Evolutionary conservation across 2,888 invertebrate genomes (phyloP).

Genomic region (Athalia circularis): DNA sequence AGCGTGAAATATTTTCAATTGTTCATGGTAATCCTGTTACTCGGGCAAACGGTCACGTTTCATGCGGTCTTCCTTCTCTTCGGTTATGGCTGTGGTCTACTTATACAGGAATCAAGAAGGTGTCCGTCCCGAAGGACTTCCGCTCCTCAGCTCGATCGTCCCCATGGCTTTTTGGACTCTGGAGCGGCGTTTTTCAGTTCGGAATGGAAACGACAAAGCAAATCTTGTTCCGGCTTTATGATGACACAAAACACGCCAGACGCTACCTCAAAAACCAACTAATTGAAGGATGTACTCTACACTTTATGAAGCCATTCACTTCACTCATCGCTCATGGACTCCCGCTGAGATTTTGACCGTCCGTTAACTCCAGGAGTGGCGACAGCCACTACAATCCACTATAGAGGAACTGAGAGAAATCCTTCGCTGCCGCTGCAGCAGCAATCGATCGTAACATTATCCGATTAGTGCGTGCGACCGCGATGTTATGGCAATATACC

Average conservation of each 20-base stretch:
- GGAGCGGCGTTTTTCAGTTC: slow-evolving; percentile 56
- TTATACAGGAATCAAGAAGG: slow-evolving; percentile 41
- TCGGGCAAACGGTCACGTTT: slow-evolving; percentile 66
- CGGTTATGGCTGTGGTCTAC: no score
- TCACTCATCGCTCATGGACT: slow-evolving; percentile 9
- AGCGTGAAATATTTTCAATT: slow-evolving; percentile 47
- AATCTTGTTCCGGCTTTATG: slow-evolving; percentile 53
- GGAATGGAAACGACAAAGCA: slow-evolving; percentile 52
- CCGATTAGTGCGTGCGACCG: slow-evolving; percentile 36
- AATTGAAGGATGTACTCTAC: slow-evolving; percentile 39
- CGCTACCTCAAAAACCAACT: slow-evolving; percentile 8
- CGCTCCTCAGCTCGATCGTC: slow-evolving; percentile 11
- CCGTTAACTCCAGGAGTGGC: slow-evolving; percentile 38
- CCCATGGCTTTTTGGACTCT: slow-evolving; percentile 15
- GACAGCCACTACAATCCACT: background rate
- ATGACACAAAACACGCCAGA: slow-evolving; percentile 33
- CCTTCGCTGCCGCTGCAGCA: slow-evolving; percentile 2
- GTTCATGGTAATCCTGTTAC: slow-evolving; percentile 48
- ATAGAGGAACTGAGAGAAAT: background rate
- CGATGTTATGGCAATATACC: slow-evolving; percentile 12
- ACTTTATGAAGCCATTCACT: slow-evolving; percentile 33
- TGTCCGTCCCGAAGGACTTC: slow-evolving; percentile 41
- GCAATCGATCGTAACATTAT: slow-evolving; percentile 29
- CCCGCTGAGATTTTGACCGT: slow-evolving; percentile 41
- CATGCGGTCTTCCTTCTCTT: slow-evolving; percentile 44